phyloP scores from a whole-genome alignment of 2,888 invertebrate genomes.

The Thymelicus lineola region DNA sequence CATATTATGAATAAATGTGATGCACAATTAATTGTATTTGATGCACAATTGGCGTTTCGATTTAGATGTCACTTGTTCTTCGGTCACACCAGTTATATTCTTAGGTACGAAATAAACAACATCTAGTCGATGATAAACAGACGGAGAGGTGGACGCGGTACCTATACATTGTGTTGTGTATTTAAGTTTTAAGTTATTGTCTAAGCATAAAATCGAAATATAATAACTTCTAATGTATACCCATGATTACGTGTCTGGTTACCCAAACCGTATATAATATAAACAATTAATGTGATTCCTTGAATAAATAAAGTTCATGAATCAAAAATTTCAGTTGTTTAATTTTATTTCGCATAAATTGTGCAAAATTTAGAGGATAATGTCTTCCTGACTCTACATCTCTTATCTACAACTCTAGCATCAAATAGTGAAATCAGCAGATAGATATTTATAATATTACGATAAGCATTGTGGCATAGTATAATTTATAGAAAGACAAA shows the following conservation, averaged over 20 bases:
- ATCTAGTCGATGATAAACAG: conserved; percentile 14
- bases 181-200: conserved; percentile 13
- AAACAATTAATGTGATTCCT: not conserved
- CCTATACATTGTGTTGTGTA: conserved; percentile 5
- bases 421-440: too few species aligned
- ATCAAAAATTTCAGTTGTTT: conserved; percentile 32
- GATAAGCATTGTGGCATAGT: too few species aligned
- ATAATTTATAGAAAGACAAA: too few species aligned
- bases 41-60: conserved; percentile 40
- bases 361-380: not conserved
- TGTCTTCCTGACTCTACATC: not conserved
- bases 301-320: conserved; percentile 28
- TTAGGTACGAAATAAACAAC: not conserved
- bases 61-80: conserved; percentile 11
- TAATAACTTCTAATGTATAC: not conserved
- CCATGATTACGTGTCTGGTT: not conserved
- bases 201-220: conserved; percentile 6
- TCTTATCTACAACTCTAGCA: not conserved
- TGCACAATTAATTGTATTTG: conserved; percentile 42
- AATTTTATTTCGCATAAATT: conserved; percentile 17
- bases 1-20: conserved; percentile 39
- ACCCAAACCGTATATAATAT: not conserved
- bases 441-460: too few species aligned
- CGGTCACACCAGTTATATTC: conserved; percentile 3
- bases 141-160: conserved; percentile 14